phyloP scores from a whole-genome alignment of 2,797 vertebrate genomes.

The Myotis vivesi region DNA sequence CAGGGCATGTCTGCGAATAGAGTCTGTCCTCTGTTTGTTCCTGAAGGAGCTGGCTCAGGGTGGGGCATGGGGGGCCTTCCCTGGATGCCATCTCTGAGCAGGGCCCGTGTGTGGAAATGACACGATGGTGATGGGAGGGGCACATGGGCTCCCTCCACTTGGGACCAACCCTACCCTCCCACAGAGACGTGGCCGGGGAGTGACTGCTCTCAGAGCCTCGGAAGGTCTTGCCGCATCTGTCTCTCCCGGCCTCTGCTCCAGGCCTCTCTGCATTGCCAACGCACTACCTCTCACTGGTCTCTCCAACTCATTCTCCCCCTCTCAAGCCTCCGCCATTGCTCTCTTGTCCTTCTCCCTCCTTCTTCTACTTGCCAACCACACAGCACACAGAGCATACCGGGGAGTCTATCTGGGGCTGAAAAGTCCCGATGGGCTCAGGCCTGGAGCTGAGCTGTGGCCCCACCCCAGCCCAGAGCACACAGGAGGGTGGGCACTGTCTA shows the following conservation, averaged over 20 bases:
- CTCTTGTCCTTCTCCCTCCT: background rate
- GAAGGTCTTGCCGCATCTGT: background rate
- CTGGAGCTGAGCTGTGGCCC: background rate
- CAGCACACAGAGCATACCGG: background rate
- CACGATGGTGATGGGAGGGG: background rate
- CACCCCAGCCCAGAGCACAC: too few relatives aligned
- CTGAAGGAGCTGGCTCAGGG: background rate
- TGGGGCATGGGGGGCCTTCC: background rate
- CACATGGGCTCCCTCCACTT: background rate
- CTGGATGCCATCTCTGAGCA: background rate
- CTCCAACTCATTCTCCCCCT: background rate
- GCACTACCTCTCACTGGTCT: conserved; percentile 17
- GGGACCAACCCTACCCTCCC: rapidly evolving
- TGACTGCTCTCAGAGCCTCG: background rate
- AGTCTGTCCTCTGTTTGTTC: background rate
- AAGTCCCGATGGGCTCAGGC: background rate
- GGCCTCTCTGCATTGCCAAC: background rate
- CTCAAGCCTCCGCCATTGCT: background rate
- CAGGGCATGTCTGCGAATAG: background rate
- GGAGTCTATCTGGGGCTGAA: background rate
- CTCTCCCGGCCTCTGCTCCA: background rate
- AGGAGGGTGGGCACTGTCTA: background rate
- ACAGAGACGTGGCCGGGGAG: background rate
- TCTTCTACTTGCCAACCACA: background rate
- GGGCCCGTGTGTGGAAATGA: background rate